Evolutionary conservation across 2,888 invertebrate species (phyloP).

Genomic region (Rotaria macrura): DNA sequence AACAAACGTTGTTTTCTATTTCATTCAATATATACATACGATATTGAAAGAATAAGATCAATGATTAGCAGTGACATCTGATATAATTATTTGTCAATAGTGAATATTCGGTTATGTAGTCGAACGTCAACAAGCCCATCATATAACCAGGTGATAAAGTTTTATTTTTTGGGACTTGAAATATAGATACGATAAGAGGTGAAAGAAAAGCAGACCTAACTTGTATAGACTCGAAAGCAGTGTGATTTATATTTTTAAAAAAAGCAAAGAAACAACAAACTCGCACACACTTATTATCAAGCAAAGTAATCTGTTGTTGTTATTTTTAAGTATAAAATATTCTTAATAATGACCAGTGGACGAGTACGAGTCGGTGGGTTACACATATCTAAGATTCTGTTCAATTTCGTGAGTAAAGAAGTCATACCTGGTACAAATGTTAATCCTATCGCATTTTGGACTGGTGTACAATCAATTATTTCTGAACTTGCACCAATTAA

Average conservation of each 20-base stretch:
- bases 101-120: too few species aligned
- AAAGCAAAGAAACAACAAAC: background rate
- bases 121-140: too few species aligned
- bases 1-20: too few species aligned
- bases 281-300: background rate
- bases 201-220: background rate
- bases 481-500: background rate
- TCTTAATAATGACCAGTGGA: background rate
- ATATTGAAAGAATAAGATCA: too few species aligned
- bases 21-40: too few species aligned
- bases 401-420: background rate
- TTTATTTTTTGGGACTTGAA: too few species aligned
- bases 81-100: too few species aligned
- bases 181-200: background rate
- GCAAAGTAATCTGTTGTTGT: background rate
- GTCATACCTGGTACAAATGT: background rate
- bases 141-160: too few species aligned
- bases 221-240: background rate
- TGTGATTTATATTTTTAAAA: too few species aligned
- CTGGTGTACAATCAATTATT: background rate
- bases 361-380: background rate
- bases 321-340: background rate
- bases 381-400: background rate
- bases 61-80: background rate
- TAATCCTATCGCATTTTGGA: background rate